A percentile compares a stretch with the other conserved stretches of the same genome.
These are phyloP conservation scores for Neelides sp. DNA, from an alignment of 1,140 invertebrate genomes.

Conservation along the genomic window DNA sequence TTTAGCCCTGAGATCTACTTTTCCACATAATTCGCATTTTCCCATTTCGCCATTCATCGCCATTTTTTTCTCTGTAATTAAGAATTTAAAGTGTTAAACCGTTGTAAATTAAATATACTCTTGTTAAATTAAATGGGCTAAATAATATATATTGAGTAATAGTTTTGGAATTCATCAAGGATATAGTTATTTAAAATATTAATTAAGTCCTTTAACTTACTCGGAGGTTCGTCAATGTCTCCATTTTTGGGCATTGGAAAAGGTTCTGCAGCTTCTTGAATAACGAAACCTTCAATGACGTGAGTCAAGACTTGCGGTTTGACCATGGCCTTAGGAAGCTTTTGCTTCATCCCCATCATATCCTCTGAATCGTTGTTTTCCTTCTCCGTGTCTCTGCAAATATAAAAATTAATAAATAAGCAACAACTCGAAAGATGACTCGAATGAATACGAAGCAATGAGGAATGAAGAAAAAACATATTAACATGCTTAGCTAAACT, in stretches of 20 bases:
- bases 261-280: slow-evolving; percentile 61
- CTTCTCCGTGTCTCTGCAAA: slow-evolving; percentile 24
- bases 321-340: slow-evolving; percentile 76
- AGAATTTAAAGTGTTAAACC: slow-evolving; percentile 10
- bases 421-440: no score
- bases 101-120: slow-evolving; percentile 21
- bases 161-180: not conserved
- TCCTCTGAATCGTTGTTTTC: slow-evolving; percentile 28
- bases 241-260: slow-evolving; percentile 41
- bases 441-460: no score
- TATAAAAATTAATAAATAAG: slow-evolving; percentile 5
- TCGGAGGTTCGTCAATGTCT: slow-evolving; percentile 54
- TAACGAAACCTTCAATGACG: slow-evolving; percentile 92
- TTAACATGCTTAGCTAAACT: no score
- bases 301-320: slow-evolving; percentile 92
- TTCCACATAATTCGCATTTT: slow-evolving; percentile 68
- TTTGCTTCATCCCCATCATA: slow-evolving; percentile 42
- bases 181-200: slow-evolving; percentile 5
- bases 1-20: slow-evolving; percentile 53
- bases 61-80: slow-evolving; percentile 40
- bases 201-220: slow-evolving; percentile 39
- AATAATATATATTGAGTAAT: slow-evolving; percentile 16
- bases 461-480: no score
- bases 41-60: slow-evolving; percentile 42
- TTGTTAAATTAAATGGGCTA: slow-evolving; percentile 21